Conservation (phyloP, 2,797 vertebrate genomes). For the Galaxias olidus region DNA sequence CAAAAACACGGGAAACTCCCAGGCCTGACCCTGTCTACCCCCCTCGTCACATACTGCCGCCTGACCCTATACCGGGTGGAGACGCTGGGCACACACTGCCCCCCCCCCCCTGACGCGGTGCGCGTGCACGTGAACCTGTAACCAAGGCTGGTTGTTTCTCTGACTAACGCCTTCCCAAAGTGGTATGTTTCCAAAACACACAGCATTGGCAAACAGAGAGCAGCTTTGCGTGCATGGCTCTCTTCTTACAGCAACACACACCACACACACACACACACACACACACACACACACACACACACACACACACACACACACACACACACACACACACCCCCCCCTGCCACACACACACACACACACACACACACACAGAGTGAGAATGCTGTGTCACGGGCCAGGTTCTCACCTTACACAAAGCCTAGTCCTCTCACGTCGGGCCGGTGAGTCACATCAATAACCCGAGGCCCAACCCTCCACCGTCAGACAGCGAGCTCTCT, state of each 20-base stretch:
- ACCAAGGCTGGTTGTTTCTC: constrained; percentile 28
- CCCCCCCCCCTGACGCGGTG: too few species aligned
- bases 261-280: neutral
- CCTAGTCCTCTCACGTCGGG: constrained; percentile 41
- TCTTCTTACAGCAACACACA: constrained; percentile 10
- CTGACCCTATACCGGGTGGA: constrained; percentile 3
- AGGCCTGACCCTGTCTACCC: constrained; percentile 38
- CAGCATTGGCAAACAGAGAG: constrained; percentile 30
- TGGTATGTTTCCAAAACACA: constrained; percentile 62
- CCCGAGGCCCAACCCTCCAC: constrained; percentile 26
- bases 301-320: neutral
- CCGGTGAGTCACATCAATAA: constrained; percentile 48
- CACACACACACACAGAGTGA: neutral
- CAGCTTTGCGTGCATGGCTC: constrained; percentile 46
- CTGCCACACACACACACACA: neutral
- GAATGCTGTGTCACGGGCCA: constrained; percentile 52
- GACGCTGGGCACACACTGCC: constrained; percentile 16
- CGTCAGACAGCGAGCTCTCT: constrained; percentile 29
- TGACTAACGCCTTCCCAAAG: neutral
- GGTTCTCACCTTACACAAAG: constrained; percentile 53
- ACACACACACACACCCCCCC: neutral
- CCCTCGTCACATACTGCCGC: constrained; percentile 33
- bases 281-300: neutral
- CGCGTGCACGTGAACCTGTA: constrained; percentile 11
- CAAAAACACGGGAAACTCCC: constrained; percentile 45